phyloP scores from a whole-genome alignment of 2,797 vertebrate genomes.

The Sparus aurata region DNA sequence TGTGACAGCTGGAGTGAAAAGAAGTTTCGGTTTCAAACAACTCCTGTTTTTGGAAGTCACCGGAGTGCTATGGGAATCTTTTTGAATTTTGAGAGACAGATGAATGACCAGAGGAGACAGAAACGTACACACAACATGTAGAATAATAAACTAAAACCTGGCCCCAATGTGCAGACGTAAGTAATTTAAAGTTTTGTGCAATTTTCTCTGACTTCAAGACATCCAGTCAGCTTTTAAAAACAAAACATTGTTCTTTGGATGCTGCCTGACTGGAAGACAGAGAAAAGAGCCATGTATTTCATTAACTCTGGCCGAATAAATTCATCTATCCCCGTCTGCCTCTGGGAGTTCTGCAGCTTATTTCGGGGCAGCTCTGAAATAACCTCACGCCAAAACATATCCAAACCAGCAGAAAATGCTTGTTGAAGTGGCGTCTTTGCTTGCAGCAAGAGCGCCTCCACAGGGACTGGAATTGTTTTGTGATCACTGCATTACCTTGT shows the following conservation, averaged over 20 bases:
- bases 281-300: constrained; percentile 44
- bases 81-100: neutral
- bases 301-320: constrained; percentile 65
- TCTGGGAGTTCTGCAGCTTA: constrained; percentile 62
- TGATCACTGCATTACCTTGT: constrained; percentile 66
- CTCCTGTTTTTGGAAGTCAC: constrained; percentile 21
- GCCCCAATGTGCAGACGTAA: neutral
- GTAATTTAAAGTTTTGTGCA: neutral
- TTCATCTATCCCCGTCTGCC: constrained; percentile 55
- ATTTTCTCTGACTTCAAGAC: constrained; percentile 19
- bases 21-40: constrained; percentile 37
- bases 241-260: constrained; percentile 39
- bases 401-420: constrained; percentile 56
- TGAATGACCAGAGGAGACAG: neutral
- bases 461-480: constrained; percentile 67
- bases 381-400: constrained; percentile 60
- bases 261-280: constrained; percentile 20
- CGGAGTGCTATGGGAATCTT: neutral
- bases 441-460: constrained; percentile 58
- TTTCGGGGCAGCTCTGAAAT: constrained; percentile 59
- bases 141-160: constrained; percentile 14
- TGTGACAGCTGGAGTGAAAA: constrained; percentile 4
- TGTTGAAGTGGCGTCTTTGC: constrained; percentile 55
- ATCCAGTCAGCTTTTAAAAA: constrained; percentile 25
- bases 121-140: neutral